Percentiles rank a stretch among this genome's conserved stretches.
Evolutionary conservation across 2,888 invertebrate species (phyloP).

Genomic region (Campoplex nolae): DNA sequence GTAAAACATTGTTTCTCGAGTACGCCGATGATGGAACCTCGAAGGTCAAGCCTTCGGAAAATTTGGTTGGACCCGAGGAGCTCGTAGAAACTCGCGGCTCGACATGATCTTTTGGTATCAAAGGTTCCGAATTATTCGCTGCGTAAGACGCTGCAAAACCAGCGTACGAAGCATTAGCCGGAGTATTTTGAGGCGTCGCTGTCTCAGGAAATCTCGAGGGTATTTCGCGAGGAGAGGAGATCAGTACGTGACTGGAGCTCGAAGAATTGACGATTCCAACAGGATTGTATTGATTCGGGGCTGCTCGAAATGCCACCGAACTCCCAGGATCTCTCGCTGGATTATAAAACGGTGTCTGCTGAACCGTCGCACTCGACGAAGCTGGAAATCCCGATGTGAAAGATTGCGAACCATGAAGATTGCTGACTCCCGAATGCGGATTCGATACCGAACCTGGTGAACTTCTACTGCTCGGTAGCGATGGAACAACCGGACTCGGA

Average conservation of each 20-base stretch:
- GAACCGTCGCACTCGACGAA: slow-evolving; percentile 13
- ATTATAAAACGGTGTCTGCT: not conserved
- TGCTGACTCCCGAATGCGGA: slow-evolving; percentile 15
- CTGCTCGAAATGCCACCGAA: slow-evolving; percentile 24
- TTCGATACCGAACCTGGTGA: slow-evolving; percentile 27
- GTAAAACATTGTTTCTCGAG: slow-evolving; percentile 28
- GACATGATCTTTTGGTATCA: not conserved
- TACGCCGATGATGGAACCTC: slow-evolving; percentile 51
- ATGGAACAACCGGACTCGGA: slow-evolving; percentile 40
- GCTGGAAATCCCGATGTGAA: slow-evolving; percentile 37
- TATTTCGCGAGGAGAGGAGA: slow-evolving; percentile 75
- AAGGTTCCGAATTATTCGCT: slow-evolving; percentile 25
- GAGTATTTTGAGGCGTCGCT: slow-evolving; percentile 82
- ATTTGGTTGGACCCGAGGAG: slow-evolving; percentile 36
- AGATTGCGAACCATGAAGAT: slow-evolving; percentile 40
- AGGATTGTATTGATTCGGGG: slow-evolving; percentile 32
- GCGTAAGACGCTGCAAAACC: slow-evolving; percentile 72
- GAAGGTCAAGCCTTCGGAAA: slow-evolving; percentile 50
- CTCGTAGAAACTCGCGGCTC: slow-evolving; percentile 29
- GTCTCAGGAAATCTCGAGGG: slow-evolving; percentile 77
- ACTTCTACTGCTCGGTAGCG: slow-evolving; percentile 36
- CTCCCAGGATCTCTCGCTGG: slow-evolving; percentile 5
- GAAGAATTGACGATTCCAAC: slow-evolving; percentile 50
- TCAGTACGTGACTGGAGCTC: slow-evolving; percentile 18
- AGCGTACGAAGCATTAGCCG: slow-evolving; percentile 77